Evolutionary conservation across 2,888 invertebrate species (phyloP), one percentile per base, ranked within the genome.

Genomic region (Podotricha telesiphe): DNA sequence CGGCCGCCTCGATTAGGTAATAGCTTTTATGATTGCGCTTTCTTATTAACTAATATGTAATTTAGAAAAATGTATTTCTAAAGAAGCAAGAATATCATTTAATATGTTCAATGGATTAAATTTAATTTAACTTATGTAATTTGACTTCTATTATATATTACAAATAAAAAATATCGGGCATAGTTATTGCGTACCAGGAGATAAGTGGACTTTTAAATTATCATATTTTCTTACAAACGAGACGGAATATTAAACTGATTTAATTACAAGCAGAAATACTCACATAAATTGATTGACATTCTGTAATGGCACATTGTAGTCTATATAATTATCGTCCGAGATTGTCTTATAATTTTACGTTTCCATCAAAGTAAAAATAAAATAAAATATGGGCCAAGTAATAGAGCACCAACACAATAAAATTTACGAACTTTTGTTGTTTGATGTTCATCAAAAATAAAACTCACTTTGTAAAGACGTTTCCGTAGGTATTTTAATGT

Each of bases 1-100:
- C 82, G 89, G 68, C 92, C 91, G 42, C 91, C 88, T 7, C 80
- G 77, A 64, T 78, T 86, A 48, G 48, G 62, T 48, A 37, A 62
- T 17, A 10, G 1, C n/a, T 17, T 5, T 34, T 55, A 17, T 19
- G 0, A 13, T 19, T 17, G n/a, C 8, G 1, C 5, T 37, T 19
- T 15, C 17, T 2, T 6, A 19, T 11, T 56, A 40, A 53, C 15
- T n/a, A 10, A 5, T 0, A 17, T 1, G 0, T 0, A 55, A 0
- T 53, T 34, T 34, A 17, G 15, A 53, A 15, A 51, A 15, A 1
- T 13, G 28, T 28, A 53, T 53, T 53, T n/a, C 15, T 0, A 28
- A 53, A 28, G 3, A n/a, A 28, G 22, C 0, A n/a, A 7, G 0
- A 28, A 28, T 53, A n/a, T n/a, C 28, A 8, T 37, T 28, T 28